Conservation (phyloP, 2,888 invertebrate species). For the Cataglyphis livida region DNA sequence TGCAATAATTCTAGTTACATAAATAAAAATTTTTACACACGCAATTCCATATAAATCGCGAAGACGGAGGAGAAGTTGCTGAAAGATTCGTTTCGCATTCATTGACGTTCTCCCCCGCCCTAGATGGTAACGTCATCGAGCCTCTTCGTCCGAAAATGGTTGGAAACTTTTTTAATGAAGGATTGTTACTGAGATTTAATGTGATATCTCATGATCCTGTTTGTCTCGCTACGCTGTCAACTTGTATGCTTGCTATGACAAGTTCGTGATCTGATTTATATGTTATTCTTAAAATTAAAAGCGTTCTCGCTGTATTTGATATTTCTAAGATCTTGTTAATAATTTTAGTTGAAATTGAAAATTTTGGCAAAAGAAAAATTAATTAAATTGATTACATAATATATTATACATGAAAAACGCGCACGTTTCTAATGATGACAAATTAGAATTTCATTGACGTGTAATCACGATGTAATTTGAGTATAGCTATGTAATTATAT, state of each 20-base stretch:
- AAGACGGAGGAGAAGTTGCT: background rate
- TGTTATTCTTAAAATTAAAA: constrained; percentile 60
- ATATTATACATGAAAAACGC: background rate
- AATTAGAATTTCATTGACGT: constrained; percentile 16
- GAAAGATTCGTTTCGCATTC: constrained; percentile 68
- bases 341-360: background rate
- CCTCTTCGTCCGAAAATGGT: constrained; percentile 80
- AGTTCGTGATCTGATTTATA: constrained; percentile 78
- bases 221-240: constrained; percentile 62
- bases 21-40: background rate
- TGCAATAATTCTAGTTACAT: background rate
- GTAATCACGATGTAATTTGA: constrained; percentile 22
- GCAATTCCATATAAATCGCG: background rate
- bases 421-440: background rate
- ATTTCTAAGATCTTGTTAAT: constrained; percentile 32
- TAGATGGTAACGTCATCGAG: constrained; percentile 77
- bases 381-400: background rate
- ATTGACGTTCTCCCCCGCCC: constrained; percentile 75
- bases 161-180: constrained; percentile 76
- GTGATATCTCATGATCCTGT: constrained; percentile 52
- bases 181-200: constrained; percentile 74
- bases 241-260: constrained; percentile 78
- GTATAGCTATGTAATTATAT: background rate
- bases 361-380: background rate
- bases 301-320: constrained; percentile 65